Evolutionary conservation across 2,888 invertebrate species (phyloP).

Genomic region (Epinotia nisella): DNA sequence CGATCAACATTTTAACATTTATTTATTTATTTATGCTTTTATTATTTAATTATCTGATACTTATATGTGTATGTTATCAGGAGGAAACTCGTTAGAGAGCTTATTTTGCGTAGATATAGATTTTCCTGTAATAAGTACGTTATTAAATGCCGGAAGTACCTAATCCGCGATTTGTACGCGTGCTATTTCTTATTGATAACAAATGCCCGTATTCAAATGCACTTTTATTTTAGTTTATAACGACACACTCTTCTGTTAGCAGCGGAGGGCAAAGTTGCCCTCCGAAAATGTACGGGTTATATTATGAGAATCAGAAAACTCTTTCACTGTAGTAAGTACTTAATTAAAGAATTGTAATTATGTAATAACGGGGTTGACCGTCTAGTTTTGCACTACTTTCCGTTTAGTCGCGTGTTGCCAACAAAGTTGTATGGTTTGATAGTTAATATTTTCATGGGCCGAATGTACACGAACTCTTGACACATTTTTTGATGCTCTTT

Average conservation of each 20-base stretch:
- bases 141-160: conserved; percentile 3
- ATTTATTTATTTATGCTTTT: too few species aligned
- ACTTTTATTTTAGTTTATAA: neutral
- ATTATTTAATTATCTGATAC: conserved; percentile 16
- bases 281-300: neutral
- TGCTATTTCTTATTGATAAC: neutral
- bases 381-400: neutral
- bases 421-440: too few species aligned
- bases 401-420: too few species aligned
- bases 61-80: conserved; percentile 20
- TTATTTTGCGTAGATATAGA: neutral
- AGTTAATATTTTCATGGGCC: too few species aligned
- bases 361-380: neutral
- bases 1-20: too few species aligned
- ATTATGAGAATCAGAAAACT: neutral
- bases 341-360: too few species aligned
- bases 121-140: conserved; percentile 6
- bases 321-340: neutral
- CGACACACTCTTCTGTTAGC: too few species aligned
- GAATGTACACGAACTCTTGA: too few species aligned
- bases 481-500: too few species aligned
- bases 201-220: neutral
- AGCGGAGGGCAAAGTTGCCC: too few species aligned
- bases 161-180: neutral
- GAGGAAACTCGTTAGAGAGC: conserved; percentile 32